A percentile compares a stretch with the other conserved stretches of the same genome.
Conservation (phyloP, 35 echinoderm and acorn worm genomes). For the Apostichopus japonicus region DNA sequence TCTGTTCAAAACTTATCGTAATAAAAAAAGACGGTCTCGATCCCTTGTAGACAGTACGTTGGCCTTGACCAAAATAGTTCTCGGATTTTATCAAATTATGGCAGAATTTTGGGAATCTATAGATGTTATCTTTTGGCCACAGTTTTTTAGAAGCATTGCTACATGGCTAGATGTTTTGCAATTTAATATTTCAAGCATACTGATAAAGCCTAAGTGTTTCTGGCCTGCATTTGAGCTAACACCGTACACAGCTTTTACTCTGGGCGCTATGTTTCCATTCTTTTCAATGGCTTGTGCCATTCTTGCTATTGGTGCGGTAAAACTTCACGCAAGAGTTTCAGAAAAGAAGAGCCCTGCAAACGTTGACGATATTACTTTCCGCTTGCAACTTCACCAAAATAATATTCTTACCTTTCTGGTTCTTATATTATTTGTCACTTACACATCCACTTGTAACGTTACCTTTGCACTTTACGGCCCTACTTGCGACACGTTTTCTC, state of each 20-base stretch:
- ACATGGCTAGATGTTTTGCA: neutral
- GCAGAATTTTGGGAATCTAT: constrained; percentile 8
- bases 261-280: neutral
- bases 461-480: neutral
- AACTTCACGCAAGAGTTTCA: neutral
- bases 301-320: neutral
- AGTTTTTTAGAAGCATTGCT: neutral
- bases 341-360: neutral
- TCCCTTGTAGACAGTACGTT: neutral
- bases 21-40: neutral
- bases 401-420: neutral
- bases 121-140: neutral
- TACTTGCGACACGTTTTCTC: neutral
- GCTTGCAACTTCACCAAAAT: too few species aligned
- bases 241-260: neutral
- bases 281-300: neutral
- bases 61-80: neutral
- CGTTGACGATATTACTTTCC: neutral
- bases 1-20: neutral
- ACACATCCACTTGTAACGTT: constrained; percentile 6
- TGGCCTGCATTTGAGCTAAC: neutral
- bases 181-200: neutral
- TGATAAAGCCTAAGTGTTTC: constrained; percentile 25
- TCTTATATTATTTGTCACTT: constrained; percentile 16
- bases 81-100: constrained; percentile 21